Base-by-base conservation (phyloP, 2,888 invertebrate genomes). In the Dioctria rufipes region DNA sequence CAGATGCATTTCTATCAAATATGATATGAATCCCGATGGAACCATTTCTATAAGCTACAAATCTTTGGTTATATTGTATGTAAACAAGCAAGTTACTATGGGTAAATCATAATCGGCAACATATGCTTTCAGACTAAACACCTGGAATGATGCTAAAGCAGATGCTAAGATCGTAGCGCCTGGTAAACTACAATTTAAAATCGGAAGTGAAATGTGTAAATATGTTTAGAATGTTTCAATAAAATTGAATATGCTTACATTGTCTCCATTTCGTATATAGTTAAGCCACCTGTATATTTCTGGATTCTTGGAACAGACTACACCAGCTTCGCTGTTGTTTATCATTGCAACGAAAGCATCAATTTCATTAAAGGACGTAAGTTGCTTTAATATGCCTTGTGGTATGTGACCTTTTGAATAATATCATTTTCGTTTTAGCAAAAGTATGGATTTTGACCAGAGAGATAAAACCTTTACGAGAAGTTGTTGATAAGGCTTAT, bases 371-470 rank as follows among this genome's bases (percentile, higher is more conserved):
- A 77, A 60, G 77, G 43, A 58, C 43, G 75, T 58, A 75, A 58
- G 75, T 3, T 9, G 25, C 25, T 25, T 25, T 25, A 25, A 25
- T 25, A 25, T 25, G 25, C 1, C 25, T 25, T 25, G 25, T 25
- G 25, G 25, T n/a, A n/a, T n/a, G n/a, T n/a, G n/a, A 73, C 51
- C 39, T 39, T 54, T 39, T 39, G 11, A 40, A 58, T 9, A 39
- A 58, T 39, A 9, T 8, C 2, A 2, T 69, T 69, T 49, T 69
- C n/a, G 11, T 6, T 58, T 54, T 13, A 75, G 75, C 58, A 13
- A 75, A 43, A 5, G 78, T 65, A 37, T 78, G 78, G 78, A 78
- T 78, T 11, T 58, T 78, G 25, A 65, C 78, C 61, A 37, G 65
- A 49, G 78, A 78, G 4, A 63, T 43, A 37, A 25, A 25, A 9